Conservation (phyloP, 2,888 invertebrate species). For the Drosophila setosimentum region DNA sequence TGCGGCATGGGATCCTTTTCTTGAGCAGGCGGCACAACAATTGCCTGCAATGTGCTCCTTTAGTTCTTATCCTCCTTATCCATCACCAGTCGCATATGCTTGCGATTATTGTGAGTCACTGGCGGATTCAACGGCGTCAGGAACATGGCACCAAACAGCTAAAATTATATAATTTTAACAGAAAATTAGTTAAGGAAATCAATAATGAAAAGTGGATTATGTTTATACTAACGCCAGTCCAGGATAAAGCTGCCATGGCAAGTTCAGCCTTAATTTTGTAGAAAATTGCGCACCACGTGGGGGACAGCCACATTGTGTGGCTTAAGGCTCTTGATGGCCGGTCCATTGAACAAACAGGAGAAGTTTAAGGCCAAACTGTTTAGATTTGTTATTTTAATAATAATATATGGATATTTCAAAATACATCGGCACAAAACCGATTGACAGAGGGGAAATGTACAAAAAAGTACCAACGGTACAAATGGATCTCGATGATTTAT, state of each 20-base stretch:
- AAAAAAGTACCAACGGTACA: background rate
- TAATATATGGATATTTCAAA: background rate
- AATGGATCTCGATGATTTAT: background rate
- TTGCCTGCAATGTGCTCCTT: conserved; percentile 30
- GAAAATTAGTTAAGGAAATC: conserved; percentile 1
- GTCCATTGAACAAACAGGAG: conserved; percentile 89
- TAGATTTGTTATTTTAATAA: conserved; percentile 87
- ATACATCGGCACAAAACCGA: background rate
- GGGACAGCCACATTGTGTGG: conserved; percentile 88
- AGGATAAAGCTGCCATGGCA: conserved; percentile 88
- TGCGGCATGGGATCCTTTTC: conserved; percentile 1
- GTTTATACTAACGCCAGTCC: conserved; percentile 87
- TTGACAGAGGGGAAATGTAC: background rate
- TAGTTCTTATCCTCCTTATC: conserved; percentile 63
- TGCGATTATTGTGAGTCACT: conserved; percentile 78
- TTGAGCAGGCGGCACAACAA: conserved; percentile 45
- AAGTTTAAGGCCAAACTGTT: conserved; percentile 86
- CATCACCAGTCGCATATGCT: conserved; percentile 73
- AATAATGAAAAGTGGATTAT: background rate
- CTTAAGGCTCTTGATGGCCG: conserved; percentile 87
- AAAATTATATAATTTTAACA: conserved; percentile 1
- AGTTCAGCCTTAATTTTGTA: conserved; percentile 89
- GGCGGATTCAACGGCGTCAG: conserved; percentile 87
- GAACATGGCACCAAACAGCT: conserved; percentile 87
- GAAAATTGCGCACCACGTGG: conserved; percentile 88